Evolutionary conservation across 1,140 invertebrate species (phyloP).

Genomic region (Coenobita brevimanus): DNA sequence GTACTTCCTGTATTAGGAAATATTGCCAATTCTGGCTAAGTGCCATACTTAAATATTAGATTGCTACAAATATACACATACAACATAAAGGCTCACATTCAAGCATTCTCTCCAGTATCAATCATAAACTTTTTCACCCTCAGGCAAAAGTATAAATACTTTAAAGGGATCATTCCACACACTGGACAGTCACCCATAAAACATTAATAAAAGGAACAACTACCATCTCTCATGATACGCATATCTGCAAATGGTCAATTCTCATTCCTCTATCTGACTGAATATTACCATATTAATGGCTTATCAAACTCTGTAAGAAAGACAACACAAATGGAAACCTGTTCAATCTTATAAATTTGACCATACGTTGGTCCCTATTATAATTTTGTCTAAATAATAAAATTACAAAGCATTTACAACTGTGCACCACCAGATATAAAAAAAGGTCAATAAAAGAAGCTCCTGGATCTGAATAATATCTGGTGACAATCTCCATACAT

Average conservation of each 20-base stretch:
- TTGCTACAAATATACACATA: slow-evolving; percentile 56
- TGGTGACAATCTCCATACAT: slow-evolving; percentile 6
- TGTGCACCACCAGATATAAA: slow-evolving; percentile 40
- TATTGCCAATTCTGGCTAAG: slow-evolving; percentile 52
- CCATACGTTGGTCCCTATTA: slow-evolving; percentile 57
- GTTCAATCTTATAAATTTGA: slow-evolving; percentile 42
- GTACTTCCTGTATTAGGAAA: slow-evolving; percentile 17
- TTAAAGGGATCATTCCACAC: slow-evolving; percentile 27
- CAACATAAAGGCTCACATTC: slow-evolving; percentile 43
- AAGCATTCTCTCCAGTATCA: slow-evolving; percentile 36
- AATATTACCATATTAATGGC: not conserved
- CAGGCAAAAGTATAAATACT: slow-evolving; percentile 33
- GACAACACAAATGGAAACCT: slow-evolving; percentile 18
- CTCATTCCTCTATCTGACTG: slow-evolving; percentile 9
- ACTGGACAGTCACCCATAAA: slow-evolving; percentile 34
- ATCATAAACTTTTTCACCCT: not conserved
- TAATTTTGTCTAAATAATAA: slow-evolving; percentile 50
- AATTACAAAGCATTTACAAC: slow-evolving; percentile 58
- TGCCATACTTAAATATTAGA: slow-evolving; percentile 51
- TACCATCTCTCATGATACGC: slow-evolving; percentile 49
- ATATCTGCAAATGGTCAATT: slow-evolving; percentile 24
- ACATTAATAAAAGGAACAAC: slow-evolving; percentile 54
- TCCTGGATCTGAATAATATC: slow-evolving; percentile 17
- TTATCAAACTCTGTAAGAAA: not conserved
- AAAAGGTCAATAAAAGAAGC: slow-evolving; percentile 27